These are phyloP conservation scores for Timema cristinae DNA, from an alignment of 2,888 invertebrate species.

Conservation along the genomic window DNA sequence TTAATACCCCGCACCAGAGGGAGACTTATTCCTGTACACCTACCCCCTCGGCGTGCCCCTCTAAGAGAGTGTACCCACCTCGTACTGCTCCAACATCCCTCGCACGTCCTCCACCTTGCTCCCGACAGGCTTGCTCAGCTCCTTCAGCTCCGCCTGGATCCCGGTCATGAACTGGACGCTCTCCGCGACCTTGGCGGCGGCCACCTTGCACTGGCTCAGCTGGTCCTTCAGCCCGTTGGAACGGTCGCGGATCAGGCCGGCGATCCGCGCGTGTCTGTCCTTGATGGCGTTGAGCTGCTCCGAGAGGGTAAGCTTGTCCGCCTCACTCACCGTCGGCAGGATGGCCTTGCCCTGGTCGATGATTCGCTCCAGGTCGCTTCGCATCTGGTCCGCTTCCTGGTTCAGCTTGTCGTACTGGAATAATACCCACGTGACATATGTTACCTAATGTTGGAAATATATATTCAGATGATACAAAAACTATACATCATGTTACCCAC, in stretches of 20 bases:
- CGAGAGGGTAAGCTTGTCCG: slow-evolving; percentile 77
- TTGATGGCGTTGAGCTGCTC: slow-evolving; percentile 74
- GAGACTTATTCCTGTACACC: too few species aligned
- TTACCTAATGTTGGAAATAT: too few species aligned
- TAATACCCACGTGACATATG: background rate
- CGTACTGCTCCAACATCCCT: slow-evolving; percentile 71
- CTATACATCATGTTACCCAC: too few species aligned
- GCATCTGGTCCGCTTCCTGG: slow-evolving; percentile 67
- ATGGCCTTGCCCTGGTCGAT: slow-evolving; percentile 76
- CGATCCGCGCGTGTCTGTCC: slow-evolving; percentile 72
- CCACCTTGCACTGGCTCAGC: slow-evolving; percentile 76
- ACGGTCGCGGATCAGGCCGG: slow-evolving; percentile 71
- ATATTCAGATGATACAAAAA: too few species aligned
- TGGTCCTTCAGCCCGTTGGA: slow-evolving; percentile 68
- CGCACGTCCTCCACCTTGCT: slow-evolving; percentile 85
- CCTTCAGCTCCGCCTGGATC: slow-evolving; percentile 78
- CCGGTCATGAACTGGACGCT: slow-evolving; percentile 73
- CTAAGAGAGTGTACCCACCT: slow-evolving; percentile 41
- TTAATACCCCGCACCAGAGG: too few species aligned
- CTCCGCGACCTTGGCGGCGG: slow-evolving; percentile 73
- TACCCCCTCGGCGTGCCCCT: too few species aligned
- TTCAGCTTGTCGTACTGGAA: slow-evolving; percentile 67
- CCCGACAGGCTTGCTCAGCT: slow-evolving; percentile 81
- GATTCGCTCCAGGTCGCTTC: slow-evolving; percentile 68
- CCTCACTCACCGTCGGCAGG: slow-evolving; percentile 73